Conservation (phyloP, 2,888 invertebrate genomes). For the Bellardia bayeri region DNA sequence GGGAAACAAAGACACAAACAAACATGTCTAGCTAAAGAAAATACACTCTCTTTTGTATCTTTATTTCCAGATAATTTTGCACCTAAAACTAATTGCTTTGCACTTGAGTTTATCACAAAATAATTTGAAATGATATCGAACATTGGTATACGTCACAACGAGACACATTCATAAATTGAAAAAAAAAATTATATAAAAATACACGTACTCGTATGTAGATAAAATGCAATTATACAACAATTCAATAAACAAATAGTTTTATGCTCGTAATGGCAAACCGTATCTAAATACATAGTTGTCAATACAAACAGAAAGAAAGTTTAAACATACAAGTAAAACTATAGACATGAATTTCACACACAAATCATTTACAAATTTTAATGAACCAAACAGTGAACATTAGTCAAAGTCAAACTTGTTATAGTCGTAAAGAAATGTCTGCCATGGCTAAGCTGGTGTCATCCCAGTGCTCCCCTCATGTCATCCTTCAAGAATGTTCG, state of each 20-base stretch:
- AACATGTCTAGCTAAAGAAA: too few relatives aligned
- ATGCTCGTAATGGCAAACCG: neutral
- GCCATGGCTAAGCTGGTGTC: too few relatives aligned
- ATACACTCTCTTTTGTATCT: neutral
- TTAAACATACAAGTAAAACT: neutral
- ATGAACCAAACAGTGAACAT: neutral
- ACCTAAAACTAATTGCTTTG: conserved; percentile 57
- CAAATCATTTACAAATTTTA: conserved; percentile 9
- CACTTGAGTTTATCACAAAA: conserved; percentile 56
- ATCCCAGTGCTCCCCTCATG: too few relatives aligned
- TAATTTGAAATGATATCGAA: conserved; percentile 41
- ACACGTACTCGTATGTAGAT: neutral
- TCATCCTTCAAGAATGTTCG: conserved; percentile 3
- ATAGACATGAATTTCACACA: conserved; percentile 7
- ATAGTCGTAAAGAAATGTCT: too few relatives aligned
- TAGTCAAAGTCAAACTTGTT: neutral
- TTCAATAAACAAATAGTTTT: conserved; percentile 22
- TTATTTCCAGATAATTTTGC: conserved; percentile 37
- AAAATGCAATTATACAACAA: conserved; percentile 43
- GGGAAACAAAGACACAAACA: too few relatives aligned
- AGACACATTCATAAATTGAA: neutral
- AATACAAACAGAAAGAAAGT: neutral
- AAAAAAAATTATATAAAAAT: neutral
- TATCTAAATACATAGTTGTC: neutral
- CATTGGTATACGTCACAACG: conserved; percentile 5